phyloP scores from a whole-genome alignment of 1,140 invertebrate genomes.

The Heliconius hewitsoni region DNA sequence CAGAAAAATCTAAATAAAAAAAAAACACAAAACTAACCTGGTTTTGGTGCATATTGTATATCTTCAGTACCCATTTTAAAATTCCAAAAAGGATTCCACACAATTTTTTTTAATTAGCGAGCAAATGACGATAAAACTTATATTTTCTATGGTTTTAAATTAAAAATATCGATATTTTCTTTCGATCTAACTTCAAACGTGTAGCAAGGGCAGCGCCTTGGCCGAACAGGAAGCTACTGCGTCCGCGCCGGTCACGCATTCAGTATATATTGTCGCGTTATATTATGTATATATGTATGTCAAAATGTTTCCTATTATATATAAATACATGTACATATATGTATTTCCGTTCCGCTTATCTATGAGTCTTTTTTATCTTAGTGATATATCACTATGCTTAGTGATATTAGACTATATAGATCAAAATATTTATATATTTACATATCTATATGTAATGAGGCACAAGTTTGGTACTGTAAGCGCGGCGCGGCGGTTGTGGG shows the following conservation, averaged over 20 bases:
- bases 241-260: slow-evolving; percentile 34
- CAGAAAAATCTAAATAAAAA: neutral
- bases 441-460: neutral
- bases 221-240: slow-evolving; percentile 39
- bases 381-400: too few relatives aligned
- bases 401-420: neutral
- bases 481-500: neutral
- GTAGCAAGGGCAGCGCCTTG: slow-evolving; percentile 41
- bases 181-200: neutral
- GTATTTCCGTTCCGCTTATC: neutral
- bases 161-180: slow-evolving; percentile 13
- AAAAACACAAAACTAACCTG: neutral
- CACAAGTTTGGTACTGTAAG: neutral
- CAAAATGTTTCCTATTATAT: slow-evolving; percentile 7
- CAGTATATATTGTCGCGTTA: slow-evolving; percentile 38
- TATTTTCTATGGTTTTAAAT: neutral
- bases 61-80: neutral
- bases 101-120: neutral
- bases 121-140: neutral
- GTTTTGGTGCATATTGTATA: slow-evolving; percentile 4
- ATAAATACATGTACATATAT: neutral
- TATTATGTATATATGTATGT: slow-evolving; percentile 1
- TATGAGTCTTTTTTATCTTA: neutral
- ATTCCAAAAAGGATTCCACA: neutral
- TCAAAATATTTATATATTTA: neutral